phyloP scores from a whole-genome alignment of 1,140 invertebrate genomes.

The Aleiodes sp. region DNA sequence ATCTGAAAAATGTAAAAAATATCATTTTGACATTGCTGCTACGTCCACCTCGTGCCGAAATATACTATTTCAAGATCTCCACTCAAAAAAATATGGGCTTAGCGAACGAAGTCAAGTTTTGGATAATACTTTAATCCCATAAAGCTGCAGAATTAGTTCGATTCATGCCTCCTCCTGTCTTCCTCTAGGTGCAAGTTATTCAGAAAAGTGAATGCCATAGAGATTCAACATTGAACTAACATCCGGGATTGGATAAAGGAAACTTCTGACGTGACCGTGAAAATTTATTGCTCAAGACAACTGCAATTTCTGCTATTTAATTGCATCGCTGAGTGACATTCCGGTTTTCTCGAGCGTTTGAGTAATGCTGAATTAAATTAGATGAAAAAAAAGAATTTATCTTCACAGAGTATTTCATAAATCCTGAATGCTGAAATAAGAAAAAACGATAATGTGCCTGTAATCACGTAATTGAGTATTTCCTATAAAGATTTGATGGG shows the following conservation, averaged over 20 bases:
- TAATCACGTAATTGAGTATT: background rate
- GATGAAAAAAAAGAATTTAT: background rate
- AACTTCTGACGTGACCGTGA: constrained; percentile 8
- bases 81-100: too few relatives aligned
- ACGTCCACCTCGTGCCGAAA: too few relatives aligned
- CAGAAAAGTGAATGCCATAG: constrained; percentile 27
- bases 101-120: too few relatives aligned
- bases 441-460: background rate
- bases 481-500: background rate
- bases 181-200: too few relatives aligned
- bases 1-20: too few relatives aligned
- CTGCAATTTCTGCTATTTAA: constrained; percentile 35
- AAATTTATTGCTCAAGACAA: constrained; percentile 37
- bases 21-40: too few relatives aligned
- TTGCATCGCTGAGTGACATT: constrained; percentile 30
- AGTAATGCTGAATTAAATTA: constrained; percentile 1
- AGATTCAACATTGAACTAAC: background rate
- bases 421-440: background rate
- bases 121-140: too few relatives aligned
- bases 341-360: background rate
- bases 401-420: background rate
- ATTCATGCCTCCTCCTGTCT: too few relatives aligned
- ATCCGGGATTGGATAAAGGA: constrained; percentile 26
- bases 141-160: too few relatives aligned
- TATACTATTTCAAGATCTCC: too few relatives aligned